Percentiles rank a stretch among this genome's conserved stretches.
Evolutionary conservation across 2,797 vertebrate genomes (phyloP).

Genomic region (Chelon labrosus): DNA sequence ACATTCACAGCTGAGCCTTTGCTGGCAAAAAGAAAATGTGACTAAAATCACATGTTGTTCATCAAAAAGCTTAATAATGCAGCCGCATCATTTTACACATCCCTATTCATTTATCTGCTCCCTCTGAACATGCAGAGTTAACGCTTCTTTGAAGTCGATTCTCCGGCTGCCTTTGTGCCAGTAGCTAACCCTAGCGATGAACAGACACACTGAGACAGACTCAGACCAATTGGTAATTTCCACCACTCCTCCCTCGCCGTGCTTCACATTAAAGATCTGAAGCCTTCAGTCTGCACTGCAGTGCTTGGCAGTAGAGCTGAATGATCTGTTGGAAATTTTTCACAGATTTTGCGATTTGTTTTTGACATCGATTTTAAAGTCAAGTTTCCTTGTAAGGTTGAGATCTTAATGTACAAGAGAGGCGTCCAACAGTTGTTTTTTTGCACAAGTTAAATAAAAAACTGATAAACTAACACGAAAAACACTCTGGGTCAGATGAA

Average conservation of each 20-base stretch:
- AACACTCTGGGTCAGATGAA: no score
- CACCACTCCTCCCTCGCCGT: slow-evolving; percentile 21
- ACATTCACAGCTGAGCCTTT: slow-evolving; percentile 19
- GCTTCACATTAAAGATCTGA: slow-evolving; percentile 49
- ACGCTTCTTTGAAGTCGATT: slow-evolving; percentile 57
- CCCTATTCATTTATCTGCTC: slow-evolving; percentile 9
- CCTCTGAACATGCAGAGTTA: slow-evolving; percentile 39
- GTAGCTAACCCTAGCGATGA: slow-evolving; percentile 21
- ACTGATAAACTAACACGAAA: no score
- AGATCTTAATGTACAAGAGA: no score
- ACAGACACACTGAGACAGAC: slow-evolving; percentile 32
- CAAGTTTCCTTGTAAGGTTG: no score
- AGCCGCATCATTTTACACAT: slow-evolving; percentile 27
- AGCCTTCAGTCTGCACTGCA: slow-evolving; percentile 17
- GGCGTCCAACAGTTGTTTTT: no score
- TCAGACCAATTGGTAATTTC: slow-evolving; percentile 41
- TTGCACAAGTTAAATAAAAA: no score
- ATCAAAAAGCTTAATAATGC: slow-evolving; percentile 3
- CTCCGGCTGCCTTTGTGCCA: slow-evolving; percentile 47
- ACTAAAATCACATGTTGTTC: slow-evolving; percentile 2
- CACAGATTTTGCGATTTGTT: no score
- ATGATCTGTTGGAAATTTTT: no score
- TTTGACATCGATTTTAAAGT: no score
- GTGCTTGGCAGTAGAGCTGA: no score
- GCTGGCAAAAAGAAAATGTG: slow-evolving; percentile 15